phyloP scores from a whole-genome alignment of 2,888 invertebrate species.

The Drosophila testacea region DNA sequence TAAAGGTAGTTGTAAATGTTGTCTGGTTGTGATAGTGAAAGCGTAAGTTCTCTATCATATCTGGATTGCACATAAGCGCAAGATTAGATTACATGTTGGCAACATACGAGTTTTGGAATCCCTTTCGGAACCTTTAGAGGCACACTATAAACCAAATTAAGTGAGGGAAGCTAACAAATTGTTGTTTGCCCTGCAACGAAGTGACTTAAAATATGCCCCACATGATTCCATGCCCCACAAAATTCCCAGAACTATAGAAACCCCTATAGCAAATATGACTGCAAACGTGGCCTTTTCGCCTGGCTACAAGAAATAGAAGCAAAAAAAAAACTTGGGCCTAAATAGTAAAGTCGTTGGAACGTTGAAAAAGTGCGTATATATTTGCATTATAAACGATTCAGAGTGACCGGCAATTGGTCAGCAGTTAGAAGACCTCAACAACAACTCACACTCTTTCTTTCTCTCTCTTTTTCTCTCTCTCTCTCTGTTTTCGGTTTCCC shows the following conservation, averaged over 20 bases:
- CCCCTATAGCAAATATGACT: background rate
- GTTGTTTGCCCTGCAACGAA: conserved; percentile 18
- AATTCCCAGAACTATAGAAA: conserved; percentile 18
- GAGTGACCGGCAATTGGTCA: conserved; percentile 46
- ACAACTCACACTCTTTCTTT: conserved; percentile 4
- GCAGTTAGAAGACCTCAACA: conserved; percentile 20
- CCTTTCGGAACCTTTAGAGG: background rate
- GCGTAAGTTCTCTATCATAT: conserved; percentile 37
- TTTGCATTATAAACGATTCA: conserved; percentile 71
- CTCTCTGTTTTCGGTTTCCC: background rate
- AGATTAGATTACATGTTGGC: conserved; percentile 49
- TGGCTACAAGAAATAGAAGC: background rate
- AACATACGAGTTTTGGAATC: conserved; percentile 9
- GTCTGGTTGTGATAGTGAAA: conserved; percentile 22
- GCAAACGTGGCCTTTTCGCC: conserved; percentile 53
- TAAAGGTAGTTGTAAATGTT: conserved; percentile 35
- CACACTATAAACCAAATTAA: background rate
- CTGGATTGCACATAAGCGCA: conserved; percentile 44
- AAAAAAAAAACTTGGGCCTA: conserved; percentile 51
- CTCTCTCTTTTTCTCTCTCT: background rate
- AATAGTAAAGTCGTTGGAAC: conserved; percentile 56
- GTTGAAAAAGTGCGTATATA: conserved; percentile 70
- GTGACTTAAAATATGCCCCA: background rate
- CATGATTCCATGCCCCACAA: no score
- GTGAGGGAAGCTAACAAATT: background rate